Conservation (phyloP, 2,113 vertebrate genomes). For the Tonatia bakeri region DNA sequence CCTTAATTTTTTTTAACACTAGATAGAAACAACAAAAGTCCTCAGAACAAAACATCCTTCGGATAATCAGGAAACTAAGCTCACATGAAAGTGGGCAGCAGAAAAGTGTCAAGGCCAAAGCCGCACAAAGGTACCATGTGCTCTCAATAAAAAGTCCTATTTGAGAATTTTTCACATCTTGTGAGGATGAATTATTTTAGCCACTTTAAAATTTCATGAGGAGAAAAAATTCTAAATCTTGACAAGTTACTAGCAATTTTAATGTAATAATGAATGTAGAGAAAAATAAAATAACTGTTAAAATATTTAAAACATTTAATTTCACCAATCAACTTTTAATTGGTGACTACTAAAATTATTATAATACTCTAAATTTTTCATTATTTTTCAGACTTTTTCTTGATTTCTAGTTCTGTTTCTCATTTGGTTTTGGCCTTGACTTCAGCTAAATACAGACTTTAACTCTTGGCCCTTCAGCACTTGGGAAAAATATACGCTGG, state of each 20-base stretch:
- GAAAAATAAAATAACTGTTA: not conserved
- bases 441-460: not conserved
- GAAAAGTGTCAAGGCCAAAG: not conserved
- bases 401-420: not conserved
- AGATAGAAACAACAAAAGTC: not conserved
- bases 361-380: not conserved
- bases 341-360: not conserved
- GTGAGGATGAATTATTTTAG: not conserved
- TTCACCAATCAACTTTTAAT: not conserved
- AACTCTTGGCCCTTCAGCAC: not conserved
- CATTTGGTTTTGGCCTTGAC: not conserved
- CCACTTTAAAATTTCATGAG: not conserved
- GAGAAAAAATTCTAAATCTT: not conserved
- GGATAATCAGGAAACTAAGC: not conserved
- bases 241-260: not conserved
- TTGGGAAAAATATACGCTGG: not conserved
- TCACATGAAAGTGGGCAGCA: not conserved
- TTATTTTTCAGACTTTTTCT: not conserved
- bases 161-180: not conserved
- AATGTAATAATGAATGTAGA: not conserved
- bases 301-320: not conserved
- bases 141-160: slow-evolving; percentile 14
- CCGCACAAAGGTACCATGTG: not conserved
- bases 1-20: not conserved
- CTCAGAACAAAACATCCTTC: not conserved